phyloP scores from a whole-genome alignment of 2,888 invertebrate species.

The Mylabris sibirica region DNA sequence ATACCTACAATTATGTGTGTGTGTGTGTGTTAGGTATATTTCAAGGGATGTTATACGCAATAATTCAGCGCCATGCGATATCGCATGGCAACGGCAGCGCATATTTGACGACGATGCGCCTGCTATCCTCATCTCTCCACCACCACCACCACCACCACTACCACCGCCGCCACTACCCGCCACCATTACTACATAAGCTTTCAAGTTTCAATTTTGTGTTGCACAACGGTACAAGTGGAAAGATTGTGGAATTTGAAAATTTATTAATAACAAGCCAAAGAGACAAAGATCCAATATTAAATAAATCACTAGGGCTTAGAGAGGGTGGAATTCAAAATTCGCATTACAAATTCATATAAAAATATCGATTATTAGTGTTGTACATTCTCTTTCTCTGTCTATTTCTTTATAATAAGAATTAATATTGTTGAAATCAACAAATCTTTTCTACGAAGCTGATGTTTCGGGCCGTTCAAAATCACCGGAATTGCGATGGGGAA shows the following conservation, averaged over 20 bases:
- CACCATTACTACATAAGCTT: constrained; percentile 14
- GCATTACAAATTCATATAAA: not conserved
- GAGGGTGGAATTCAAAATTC: not conserved
- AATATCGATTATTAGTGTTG: constrained; percentile 10
- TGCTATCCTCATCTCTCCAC: constrained; percentile 13
- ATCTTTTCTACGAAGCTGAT: constrained; percentile 25
- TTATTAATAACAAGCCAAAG: constrained; percentile 27
- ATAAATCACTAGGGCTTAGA: not conserved
- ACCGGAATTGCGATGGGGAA: constrained; percentile 23
- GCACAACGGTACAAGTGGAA: constrained; percentile 30
- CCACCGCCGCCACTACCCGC: not conserved
- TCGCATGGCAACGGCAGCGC: constrained; percentile 27
- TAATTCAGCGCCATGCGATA: constrained; percentile 26
- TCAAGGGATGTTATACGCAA: constrained; percentile 19
- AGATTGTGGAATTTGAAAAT: constrained; percentile 30
- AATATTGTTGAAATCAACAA: not conserved
- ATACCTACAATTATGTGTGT: not conserved
- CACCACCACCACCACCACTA: not conserved
- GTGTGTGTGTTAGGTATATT: not conserved
- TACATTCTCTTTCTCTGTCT: not conserved
- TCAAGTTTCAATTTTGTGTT: constrained; percentile 34
- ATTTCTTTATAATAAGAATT: not conserved
- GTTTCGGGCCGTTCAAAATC: constrained; percentile 23
- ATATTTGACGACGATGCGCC: constrained; percentile 23
- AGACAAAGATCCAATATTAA: constrained; percentile 8